Evolutionary conservation across 2,888 invertebrate genomes (phyloP), one percentile per base, ranked within the genome.

Genomic region (Brenthis hecate): DNA sequence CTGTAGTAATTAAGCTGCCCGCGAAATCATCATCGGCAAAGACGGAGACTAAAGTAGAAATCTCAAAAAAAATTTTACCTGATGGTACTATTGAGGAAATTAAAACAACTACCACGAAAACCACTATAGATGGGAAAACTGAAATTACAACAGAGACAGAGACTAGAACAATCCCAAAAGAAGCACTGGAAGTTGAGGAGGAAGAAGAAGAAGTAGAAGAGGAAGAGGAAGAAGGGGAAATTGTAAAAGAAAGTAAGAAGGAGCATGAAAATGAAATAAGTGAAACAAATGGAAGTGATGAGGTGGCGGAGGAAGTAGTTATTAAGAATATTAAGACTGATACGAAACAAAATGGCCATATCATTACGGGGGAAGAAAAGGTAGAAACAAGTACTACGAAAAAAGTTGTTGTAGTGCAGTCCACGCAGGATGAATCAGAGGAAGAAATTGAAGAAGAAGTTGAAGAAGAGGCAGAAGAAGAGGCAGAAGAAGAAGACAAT

Each of bases 11-110:
- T 0, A 91, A 88, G 74, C 72, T 91, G 56, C 90, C 92, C 5
- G 72, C 86, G 1, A 91, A 91, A 73, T 89, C 89, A 72, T 84
- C 89, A 13, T 85, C 84, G 60, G 89, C 88, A 5, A 91, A 88
- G 81, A 90, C 88, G 63, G 92, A 92, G 76, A 92, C 92, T 53
- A 86, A 87, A 75, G 90, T 92, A 23, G 91, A 92, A 80, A 86
- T 91, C 32, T 81, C 82, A 3, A 87, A 85, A 73, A 91, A 85
- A 76, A 78, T 81, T 74, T 80, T 91, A 72, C 86, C 92, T 0
- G 90, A 92, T 80, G 92, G 92, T 1, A 81, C 85, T 36, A 73
- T 86, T 19, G 86, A 92, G 76, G 92, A 92, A 83, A 78, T 85
- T 2, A 92, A 89, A 80, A 91, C 85, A 32, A 92, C 92, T 13